Evolutionary conservation across 2,797 vertebrate species (phyloP).

Genomic region (Artibeus jamaicensis): DNA sequence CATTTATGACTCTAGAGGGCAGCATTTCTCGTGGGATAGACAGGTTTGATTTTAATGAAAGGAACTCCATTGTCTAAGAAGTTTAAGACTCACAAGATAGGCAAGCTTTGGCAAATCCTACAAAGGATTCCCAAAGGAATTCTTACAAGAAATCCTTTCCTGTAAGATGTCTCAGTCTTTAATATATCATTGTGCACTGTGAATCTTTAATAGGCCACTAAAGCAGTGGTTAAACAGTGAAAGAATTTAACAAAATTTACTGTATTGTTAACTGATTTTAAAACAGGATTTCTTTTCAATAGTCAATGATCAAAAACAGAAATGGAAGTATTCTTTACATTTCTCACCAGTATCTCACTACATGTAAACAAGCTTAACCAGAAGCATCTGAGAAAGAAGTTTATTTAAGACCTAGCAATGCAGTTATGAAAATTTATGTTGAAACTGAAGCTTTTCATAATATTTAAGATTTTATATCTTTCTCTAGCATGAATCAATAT

Average conservation of each 20-base stretch:
- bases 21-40: conserved; percentile 67
- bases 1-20: conserved; percentile 70
- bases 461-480: not conserved
- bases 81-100: conserved; percentile 23
- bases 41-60: not conserved
- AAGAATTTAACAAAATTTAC: conserved; percentile 5
- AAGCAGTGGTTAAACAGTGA: not conserved
- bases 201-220: not conserved
- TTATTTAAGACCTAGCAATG: not conserved
- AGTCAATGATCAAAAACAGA: not conserved
- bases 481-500: not conserved
- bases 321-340: not conserved
- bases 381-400: conserved; percentile 14
- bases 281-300: not conserved
- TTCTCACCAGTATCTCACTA: not conserved
- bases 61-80: not conserved
- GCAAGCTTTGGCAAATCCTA: not conserved
- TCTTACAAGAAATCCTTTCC: not conserved
- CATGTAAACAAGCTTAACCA: not conserved
- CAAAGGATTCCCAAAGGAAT: too few relatives aligned
- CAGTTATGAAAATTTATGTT: not conserved
- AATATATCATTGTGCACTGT: not conserved
- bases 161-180: conserved; percentile 25
- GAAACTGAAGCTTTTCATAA: conserved; percentile 1
- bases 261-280: not conserved